These are phyloP conservation scores for Cherax quadricarinatus DNA, from an alignment of 1,140 invertebrate genomes.

Conservation along the genomic window DNA sequence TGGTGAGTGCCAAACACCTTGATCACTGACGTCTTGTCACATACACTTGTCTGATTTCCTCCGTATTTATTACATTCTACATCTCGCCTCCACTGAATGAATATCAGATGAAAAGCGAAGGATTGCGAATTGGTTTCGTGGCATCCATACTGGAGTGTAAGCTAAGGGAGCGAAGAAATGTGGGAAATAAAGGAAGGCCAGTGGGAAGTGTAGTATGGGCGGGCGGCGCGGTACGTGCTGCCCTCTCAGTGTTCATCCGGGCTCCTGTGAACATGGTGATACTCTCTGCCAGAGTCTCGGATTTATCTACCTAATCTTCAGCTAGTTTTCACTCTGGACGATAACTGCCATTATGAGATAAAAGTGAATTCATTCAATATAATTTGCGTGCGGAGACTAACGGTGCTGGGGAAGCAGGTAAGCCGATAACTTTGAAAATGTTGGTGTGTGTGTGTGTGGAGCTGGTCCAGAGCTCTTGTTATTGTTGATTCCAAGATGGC, in stretches of 20 bases:
- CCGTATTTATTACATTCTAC: too few relatives aligned
- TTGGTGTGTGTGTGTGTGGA: slow-evolving; percentile 17
- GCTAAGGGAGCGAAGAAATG: too few relatives aligned
- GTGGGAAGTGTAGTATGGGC: not conserved
- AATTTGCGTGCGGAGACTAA: slow-evolving; percentile 51
- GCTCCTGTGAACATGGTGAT: slow-evolving; percentile 51
- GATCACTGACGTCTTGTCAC: not conserved
- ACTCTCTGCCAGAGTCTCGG: slow-evolving; percentile 22
- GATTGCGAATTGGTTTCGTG: too few relatives aligned
- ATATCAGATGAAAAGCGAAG: too few relatives aligned
- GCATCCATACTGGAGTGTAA: too few relatives aligned
- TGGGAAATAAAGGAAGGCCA: too few relatives aligned
- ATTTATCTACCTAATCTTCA: slow-evolving; percentile 64
- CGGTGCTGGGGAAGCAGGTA: slow-evolving; percentile 63
- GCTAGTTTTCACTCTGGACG: slow-evolving; percentile 27
- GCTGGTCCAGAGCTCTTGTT: slow-evolving; percentile 41
- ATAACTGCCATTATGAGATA: slow-evolving; percentile 59
- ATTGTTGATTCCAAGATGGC: slow-evolving; percentile 73
- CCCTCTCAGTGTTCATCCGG: slow-evolving; percentile 68
- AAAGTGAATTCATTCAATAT: slow-evolving; percentile 52
- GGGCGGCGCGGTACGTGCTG: slow-evolving; percentile 52
- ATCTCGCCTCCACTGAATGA: too few relatives aligned
- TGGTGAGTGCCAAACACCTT: not conserved
- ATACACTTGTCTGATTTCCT: too few relatives aligned
- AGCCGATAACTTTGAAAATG: slow-evolving; percentile 47